Conservation (phyloP, 1,140 invertebrate genomes). For the Oppia nitens region DNA sequence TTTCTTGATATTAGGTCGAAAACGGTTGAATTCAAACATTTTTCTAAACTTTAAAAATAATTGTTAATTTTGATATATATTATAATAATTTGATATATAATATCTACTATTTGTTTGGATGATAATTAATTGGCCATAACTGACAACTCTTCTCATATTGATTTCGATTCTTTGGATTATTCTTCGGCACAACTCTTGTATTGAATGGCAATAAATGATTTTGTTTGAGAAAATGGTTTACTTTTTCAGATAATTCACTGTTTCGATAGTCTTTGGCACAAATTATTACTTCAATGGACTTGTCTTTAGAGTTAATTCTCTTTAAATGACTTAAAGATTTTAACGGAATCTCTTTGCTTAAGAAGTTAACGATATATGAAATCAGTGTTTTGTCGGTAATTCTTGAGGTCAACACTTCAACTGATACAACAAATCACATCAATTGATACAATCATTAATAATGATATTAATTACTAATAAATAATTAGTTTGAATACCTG, state of each 20-base stretch:
- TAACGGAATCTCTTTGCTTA: slow-evolving; percentile 2
- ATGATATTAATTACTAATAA: too few species aligned
- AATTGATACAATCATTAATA: too few species aligned
- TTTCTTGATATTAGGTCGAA: slow-evolving; percentile 12
- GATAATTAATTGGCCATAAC: slow-evolving; percentile 67
- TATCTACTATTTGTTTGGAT: slow-evolving; percentile 37
- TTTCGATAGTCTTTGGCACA: background rate
- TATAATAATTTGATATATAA: background rate
- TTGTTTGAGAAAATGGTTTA: slow-evolving; percentile 1
- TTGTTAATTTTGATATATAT: background rate
- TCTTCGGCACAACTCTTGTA: slow-evolving; percentile 36
- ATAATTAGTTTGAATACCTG: background rate
- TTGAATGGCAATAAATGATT: background rate
- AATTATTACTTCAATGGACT: background rate
- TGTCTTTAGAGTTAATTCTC: slow-evolving; percentile 2
- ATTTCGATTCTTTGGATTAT: slow-evolving; percentile 40
- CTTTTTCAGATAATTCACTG: background rate
- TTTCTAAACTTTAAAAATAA: slow-evolving; percentile 14
- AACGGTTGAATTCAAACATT: slow-evolving; percentile 14
- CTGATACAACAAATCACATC: background rate
- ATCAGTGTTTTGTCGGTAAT: slow-evolving; percentile 16
- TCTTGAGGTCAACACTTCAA: slow-evolving; percentile 6
- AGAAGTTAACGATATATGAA: slow-evolving; percentile 4
- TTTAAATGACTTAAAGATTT: slow-evolving; percentile 14
- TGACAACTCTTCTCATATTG: slow-evolving; percentile 45